Evolutionary conservation across 2,797 vertebrate genomes (phyloP).

Genomic region (Argentina silus): DNA sequence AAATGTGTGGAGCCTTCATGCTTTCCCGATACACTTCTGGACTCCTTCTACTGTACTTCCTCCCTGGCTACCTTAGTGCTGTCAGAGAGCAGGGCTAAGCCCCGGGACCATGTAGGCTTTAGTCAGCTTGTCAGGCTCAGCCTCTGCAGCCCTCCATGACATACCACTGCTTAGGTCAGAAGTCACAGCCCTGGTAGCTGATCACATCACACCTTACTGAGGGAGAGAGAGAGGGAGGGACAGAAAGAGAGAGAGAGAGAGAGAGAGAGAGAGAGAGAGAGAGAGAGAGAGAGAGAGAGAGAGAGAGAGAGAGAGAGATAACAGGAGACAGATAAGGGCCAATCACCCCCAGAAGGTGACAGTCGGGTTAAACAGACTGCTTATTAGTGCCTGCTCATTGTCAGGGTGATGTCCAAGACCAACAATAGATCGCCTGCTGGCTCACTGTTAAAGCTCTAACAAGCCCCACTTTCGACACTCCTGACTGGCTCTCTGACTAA

Average conservation of each 20-base stretch:
- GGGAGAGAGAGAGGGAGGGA: neutral
- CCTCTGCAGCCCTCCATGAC: neutral
- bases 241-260: neutral
- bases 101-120: neutral
- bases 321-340: neutral
- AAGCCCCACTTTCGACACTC: neutral
- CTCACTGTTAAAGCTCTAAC: conserved; percentile 10
- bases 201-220: neutral
- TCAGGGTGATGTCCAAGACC: conserved; percentile 3
- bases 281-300: neutral
- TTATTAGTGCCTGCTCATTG: conserved; percentile 11
- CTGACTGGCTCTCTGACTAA: neutral
- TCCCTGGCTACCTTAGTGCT: neutral
- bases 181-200: neutral
- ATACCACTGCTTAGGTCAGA: neutral
- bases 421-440: neutral
- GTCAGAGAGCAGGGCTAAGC: neutral
- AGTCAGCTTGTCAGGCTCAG: neutral
- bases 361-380: conserved; percentile 8
- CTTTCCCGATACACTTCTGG: too few relatives aligned
- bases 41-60: neutral
- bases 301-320: neutral
- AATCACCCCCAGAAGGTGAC: neutral
- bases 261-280: neutral
- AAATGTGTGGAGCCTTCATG: too few relatives aligned